Conservation (phyloP, 30 jellyfish, hydroid and myxozoan species). For the Aurelia sp. region DNA sequence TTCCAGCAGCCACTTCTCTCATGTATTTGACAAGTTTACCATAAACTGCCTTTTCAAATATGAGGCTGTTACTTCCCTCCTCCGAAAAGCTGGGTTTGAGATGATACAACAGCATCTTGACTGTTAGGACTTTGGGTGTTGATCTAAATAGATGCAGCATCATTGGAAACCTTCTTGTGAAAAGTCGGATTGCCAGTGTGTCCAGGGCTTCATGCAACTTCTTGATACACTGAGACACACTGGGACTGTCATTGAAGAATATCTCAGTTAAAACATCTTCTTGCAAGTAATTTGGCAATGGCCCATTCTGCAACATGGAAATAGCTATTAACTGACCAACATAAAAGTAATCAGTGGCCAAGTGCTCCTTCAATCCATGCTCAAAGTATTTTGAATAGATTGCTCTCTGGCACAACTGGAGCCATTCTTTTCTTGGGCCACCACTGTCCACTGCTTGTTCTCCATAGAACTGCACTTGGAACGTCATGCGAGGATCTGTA, state of each 20-base stretch:
- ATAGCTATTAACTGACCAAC: conserved; percentile 53
- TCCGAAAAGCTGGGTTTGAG: conserved; percentile 38
- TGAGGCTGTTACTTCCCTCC: conserved; percentile 23
- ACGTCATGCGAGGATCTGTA: conserved; percentile 42
- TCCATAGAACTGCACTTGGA: conserved; percentile 52
- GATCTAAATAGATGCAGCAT: conserved; percentile 32
- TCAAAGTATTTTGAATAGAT: conserved; percentile 47
- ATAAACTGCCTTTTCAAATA: conserved; percentile 39
- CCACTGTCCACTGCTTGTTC: conserved; percentile 63
- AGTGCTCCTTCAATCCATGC: conserved; percentile 31
- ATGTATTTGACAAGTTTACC: conserved; percentile 17
- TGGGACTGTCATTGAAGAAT: conserved; percentile 12
- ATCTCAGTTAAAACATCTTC: conserved; percentile 24
- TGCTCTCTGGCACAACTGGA: conserved; percentile 34
- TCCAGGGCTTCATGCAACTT: conserved; percentile 26
- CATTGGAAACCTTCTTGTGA: conserved; percentile 27
- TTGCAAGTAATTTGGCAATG: conserved; percentile 18
- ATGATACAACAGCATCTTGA: conserved; percentile 16
- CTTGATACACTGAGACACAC: conserved; percentile 20
- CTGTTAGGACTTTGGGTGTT: conserved; percentile 11
- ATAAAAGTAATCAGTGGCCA: conserved; percentile 44
- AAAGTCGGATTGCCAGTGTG: conserved; percentile 33
- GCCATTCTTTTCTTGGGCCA: conserved; percentile 69
- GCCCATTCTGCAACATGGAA: conserved; percentile 54
- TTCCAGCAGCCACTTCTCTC: conserved; percentile 38